phyloP scores from a whole-genome alignment of 2,888 invertebrate species.

The Phaedon cochleariae region DNA sequence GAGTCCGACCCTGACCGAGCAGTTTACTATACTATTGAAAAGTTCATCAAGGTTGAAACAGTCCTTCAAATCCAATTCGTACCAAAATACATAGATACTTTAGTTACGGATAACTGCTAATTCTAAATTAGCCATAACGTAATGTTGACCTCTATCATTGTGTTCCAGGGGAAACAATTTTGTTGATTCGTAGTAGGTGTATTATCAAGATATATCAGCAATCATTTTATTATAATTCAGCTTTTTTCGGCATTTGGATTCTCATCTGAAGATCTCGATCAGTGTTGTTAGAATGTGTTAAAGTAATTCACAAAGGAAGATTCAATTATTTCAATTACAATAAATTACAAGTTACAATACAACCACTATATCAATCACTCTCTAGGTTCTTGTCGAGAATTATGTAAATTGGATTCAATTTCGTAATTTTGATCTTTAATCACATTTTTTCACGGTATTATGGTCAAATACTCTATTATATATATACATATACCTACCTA shows the following conservation, averaged over 20 bases:
- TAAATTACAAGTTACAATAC: too few relatives aligned
- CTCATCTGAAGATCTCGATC: constrained; percentile 13
- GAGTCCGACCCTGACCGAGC: neutral
- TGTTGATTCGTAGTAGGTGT: neutral
- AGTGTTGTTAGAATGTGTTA: neutral
- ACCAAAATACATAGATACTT: neutral
- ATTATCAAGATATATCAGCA: neutral
- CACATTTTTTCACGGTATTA: too few relatives aligned
- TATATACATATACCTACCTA: too few relatives aligned
- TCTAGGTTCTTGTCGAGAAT: too few relatives aligned
- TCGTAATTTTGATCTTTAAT: too few relatives aligned
- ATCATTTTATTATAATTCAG: constrained; percentile 7
- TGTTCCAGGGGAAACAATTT: constrained; percentile 3
- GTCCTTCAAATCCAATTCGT: neutral
- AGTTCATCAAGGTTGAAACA: neutral
- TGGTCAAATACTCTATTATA: too few relatives aligned
- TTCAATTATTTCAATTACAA: neutral
- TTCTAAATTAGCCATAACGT: constrained; percentile 11
- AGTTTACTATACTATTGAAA: neutral
- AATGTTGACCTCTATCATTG: constrained; percentile 12
- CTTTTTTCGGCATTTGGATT: neutral
- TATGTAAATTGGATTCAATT: too few relatives aligned
- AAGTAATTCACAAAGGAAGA: neutral
- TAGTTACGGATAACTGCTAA: neutral
- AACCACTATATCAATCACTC: too few relatives aligned